Conservation (phyloP, 2,797 vertebrate genomes). For the Poecilia picta region DNA sequence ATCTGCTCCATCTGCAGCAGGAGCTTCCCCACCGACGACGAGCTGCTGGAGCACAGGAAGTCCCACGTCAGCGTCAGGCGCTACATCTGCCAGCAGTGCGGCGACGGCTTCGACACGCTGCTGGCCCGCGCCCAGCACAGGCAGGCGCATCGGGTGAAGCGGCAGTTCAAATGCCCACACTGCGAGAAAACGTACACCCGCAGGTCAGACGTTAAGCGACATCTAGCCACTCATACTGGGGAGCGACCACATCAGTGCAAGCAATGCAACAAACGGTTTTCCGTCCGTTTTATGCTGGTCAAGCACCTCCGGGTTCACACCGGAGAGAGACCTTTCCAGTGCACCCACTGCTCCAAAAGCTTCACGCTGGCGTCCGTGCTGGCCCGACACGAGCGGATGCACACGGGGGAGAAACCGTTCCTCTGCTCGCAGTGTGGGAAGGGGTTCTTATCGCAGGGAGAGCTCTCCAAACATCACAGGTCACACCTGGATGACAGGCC, state of each 20-base stretch:
- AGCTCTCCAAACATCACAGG: slow-evolving; percentile 81
- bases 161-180: slow-evolving; percentile 75
- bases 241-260: slow-evolving; percentile 77
- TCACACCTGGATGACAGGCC: slow-evolving; percentile 78
- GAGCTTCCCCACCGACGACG: slow-evolving; percentile 51
- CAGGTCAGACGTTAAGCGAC: slow-evolving; percentile 78
- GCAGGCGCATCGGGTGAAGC: slow-evolving; percentile 69
- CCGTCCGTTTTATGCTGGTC: slow-evolving; percentile 73
- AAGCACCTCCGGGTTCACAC: slow-evolving; percentile 81
- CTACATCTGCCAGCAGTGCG: slow-evolving; percentile 80
- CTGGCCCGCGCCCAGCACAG: slow-evolving; percentile 76
- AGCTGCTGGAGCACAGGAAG: slow-evolving; percentile 76
- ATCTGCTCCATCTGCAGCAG: slow-evolving; percentile 83
- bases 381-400: slow-evolving; percentile 81
- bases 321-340: slow-evolving; percentile 78
- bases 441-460: slow-evolving; percentile 79
- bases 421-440: slow-evolving; percentile 84
- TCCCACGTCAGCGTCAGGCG: slow-evolving; percentile 66
- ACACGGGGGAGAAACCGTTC: slow-evolving; percentile 84
- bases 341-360: slow-evolving; percentile 79
- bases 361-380: slow-evolving; percentile 80
- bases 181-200: slow-evolving; percentile 82
- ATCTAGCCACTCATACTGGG: slow-evolving; percentile 77
- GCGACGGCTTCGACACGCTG: slow-evolving; percentile 77
- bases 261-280: slow-evolving; percentile 77